A percentile compares a stretch with the other conserved stretches of the same genome.
Evolutionary conservation across 2,113 vertebrate genomes (phyloP).

Genomic region (Lycaon pictus): DNA sequence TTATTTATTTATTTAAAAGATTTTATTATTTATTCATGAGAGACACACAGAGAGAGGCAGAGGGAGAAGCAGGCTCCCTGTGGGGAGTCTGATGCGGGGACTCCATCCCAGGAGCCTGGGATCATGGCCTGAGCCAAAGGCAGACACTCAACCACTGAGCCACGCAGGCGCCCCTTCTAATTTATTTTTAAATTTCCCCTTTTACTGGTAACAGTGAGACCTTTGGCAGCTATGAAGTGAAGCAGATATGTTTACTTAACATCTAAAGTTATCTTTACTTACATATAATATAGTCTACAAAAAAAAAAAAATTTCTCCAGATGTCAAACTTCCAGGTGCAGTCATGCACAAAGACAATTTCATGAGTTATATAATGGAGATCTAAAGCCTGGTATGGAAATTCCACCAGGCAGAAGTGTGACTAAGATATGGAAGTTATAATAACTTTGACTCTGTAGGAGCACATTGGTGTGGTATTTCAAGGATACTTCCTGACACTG

Average conservation of each 20-base stretch:
- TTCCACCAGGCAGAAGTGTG: slow-evolving; percentile 29
- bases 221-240: slow-evolving; percentile 16
- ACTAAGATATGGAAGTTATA: slow-evolving; percentile 16
- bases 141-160: too few relatives aligned
- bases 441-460: slow-evolving; percentile 23
- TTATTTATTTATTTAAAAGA: neutral
- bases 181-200: slow-evolving; percentile 37
- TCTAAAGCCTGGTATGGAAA: neutral
- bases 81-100: too few relatives aligned
- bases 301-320: neutral
- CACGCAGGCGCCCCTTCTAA: neutral
- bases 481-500: neutral
- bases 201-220: slow-evolving; percentile 34
- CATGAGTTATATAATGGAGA: slow-evolving; percentile 34
- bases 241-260: slow-evolving; percentile 46
- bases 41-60: too few relatives aligned
- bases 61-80: too few relatives aligned
- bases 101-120: too few relatives aligned
- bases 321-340: neutral
- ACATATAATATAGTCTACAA: slow-evolving; percentile 55
- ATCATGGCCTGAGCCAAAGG: too few relatives aligned
- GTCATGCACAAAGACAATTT: slow-evolving; percentile 13
- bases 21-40: too few relatives aligned
- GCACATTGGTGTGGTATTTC: neutral
- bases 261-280: slow-evolving; percentile 9